Base-by-base conservation (phyloP, 2,797 vertebrate genomes). In the Melanotaenia pygmaea region DNA sequence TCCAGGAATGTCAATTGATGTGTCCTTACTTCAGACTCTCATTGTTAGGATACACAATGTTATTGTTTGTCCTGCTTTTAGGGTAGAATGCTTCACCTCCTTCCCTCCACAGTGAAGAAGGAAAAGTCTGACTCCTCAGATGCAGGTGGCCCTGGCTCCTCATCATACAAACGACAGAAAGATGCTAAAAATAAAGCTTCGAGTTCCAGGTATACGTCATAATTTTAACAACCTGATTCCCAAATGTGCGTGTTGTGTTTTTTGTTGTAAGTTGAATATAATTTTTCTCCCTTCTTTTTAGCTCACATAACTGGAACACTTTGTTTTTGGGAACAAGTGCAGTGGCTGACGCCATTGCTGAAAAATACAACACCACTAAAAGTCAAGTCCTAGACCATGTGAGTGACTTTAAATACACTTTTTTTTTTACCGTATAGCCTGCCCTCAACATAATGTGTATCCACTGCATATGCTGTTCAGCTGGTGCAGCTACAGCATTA, bases 251-350 rank as follows among this genome's bases (percentile, higher is more conserved):
- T 6, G 35, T 11, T 54, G 28, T 62, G 16, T 18, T 60, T 24
- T 22, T 37, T 60, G 11, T 50, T 51, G 34, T 2, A 34, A 38
- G 59, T 57, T 24, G 5, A 5, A 53, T 1, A 6, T 61, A 7
- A 9, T 51, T 26, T 58, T 77, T 0, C 20, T 6, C 70, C 16
- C 26, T 57, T 68, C 28, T 72, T 40, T 86, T 3, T 67, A 99
- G 98, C 86, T 96, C 97, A 62, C 96, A 99, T 91, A 99, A 99
- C 89, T 99, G 98, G 98, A 99, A 99, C 83, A 83, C 95, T 0
- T 84, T 99, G 68, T 99, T 99, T 77, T 91, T 99, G 92, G 98
- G 97, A 3, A 97, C 96, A 0, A 99, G 95, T 0, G 95, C 98
- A 0, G 97, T 99, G 77, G 98, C 97, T 0, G 98, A 99, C 10